These are phyloP conservation scores for Grantiella picta DNA, from an alignment of 2,113 vertebrate species.

Conservation along the genomic window DNA sequence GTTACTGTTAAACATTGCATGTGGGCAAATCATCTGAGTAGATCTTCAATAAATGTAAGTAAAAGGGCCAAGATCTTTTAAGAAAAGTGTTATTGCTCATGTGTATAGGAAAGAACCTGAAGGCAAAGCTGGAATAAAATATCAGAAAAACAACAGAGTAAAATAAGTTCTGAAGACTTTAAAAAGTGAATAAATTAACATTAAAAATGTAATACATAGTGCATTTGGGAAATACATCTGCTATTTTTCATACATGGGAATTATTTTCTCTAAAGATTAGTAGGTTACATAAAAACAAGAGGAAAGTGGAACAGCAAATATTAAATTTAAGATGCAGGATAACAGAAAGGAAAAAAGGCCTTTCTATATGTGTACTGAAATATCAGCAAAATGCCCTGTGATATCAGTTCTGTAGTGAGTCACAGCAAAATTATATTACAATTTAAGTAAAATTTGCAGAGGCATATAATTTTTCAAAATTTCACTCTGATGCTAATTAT, in stretches of 20 bases:
- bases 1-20: neutral
- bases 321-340: neutral
- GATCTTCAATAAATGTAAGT: neutral
- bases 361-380: neutral
- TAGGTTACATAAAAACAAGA: neutral
- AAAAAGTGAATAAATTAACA: neutral
- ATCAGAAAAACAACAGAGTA: neutral
- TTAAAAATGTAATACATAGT: accelerated
- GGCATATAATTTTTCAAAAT: neutral
- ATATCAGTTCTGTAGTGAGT: neutral
- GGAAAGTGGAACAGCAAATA: neutral
- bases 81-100: neutral
- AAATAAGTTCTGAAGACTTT: neutral
- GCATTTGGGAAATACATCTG: neutral
- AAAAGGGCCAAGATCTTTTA: neutral
- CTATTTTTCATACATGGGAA: neutral
- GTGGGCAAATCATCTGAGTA: neutral
- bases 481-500: neutral
- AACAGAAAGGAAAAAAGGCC: neutral
- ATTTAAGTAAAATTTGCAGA: neutral
- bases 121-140: neutral
- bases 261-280: neutral
- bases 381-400: neutral
- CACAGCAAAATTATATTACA: neutral
- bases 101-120: neutral